These are phyloP conservation scores for Rutpela maculata DNA, from an alignment of 2,888 invertebrate species.

Conservation along the genomic window DNA sequence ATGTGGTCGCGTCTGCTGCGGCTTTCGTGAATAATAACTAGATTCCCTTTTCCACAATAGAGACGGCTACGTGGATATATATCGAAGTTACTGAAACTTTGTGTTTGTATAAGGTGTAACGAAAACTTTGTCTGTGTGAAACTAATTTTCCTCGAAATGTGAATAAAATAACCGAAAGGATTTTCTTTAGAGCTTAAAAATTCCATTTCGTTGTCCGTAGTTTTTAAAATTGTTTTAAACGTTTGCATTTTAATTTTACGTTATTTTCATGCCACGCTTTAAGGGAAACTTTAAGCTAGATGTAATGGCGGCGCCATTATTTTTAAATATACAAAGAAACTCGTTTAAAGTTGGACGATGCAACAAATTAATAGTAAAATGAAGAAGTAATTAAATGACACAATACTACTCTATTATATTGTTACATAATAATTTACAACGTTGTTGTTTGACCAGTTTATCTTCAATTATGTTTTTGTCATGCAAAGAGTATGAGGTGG, in stretches of 20 bases:
- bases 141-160: conserved; percentile 61
- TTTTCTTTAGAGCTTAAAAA: conserved; percentile 52
- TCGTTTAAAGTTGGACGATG: neutral
- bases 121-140: conserved; percentile 58
- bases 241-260: conserved; percentile 55
- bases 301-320: neutral
- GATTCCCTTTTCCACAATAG: conserved; percentile 39
- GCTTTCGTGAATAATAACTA: conserved; percentile 42
- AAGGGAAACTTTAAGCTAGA: conserved; percentile 38
- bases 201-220: conserved; percentile 51
- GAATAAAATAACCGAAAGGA: conserved; percentile 62
- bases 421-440: too few relatives aligned
- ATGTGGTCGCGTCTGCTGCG: conserved; percentile 39
- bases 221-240: conserved; percentile 51
- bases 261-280: conserved; percentile 52
- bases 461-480: too few relatives aligned
- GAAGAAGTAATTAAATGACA: neutral
- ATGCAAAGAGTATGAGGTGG: too few relatives aligned
- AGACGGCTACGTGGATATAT: conserved; percentile 40
- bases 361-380: neutral
- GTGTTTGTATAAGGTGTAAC: conserved; percentile 62
- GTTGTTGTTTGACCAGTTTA: too few relatives aligned
- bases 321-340: conserved; percentile 9
- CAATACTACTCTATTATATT: too few relatives aligned
- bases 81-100: conserved; percentile 52